A percentile compares a stretch with the other conserved stretches of the same genome.
These are phyloP conservation scores for Chrosomus eos DNA, from an alignment of 2,797 vertebrate genomes.

Conservation along the genomic window DNA sequence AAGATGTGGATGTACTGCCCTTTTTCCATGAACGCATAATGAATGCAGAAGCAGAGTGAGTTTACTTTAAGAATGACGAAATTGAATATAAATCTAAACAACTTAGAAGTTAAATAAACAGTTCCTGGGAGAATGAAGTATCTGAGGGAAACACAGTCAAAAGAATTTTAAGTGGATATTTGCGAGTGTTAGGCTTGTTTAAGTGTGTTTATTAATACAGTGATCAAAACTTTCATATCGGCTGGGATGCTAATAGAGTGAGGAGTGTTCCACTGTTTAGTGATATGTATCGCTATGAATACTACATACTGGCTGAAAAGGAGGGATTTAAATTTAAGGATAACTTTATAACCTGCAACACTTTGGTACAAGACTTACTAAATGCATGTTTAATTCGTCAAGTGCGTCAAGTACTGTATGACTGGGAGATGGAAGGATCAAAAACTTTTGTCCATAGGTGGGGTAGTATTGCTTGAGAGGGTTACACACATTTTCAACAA, in stretches of 20 bases:
- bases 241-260: too few species aligned
- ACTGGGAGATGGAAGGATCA: not conserved
- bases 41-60: conserved; percentile 28
- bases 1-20: not conserved
- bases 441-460: not conserved
- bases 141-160: conserved; percentile 14
- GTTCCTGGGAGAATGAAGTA: conserved; percentile 24
- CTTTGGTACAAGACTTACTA: not conserved
- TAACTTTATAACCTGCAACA: not conserved
- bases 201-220: conserved; percentile 29
- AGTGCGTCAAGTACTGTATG: not conserved
- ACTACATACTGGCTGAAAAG: not conserved
- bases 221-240: too few species aligned
- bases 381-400: not conserved
- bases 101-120: conserved; percentile 26
- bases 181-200: too few species aligned
- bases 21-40: conserved; percentile 18
- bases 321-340: too few species aligned
- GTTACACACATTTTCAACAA: too few species aligned
- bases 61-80: conserved; percentile 22
- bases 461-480: too few species aligned
- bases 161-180: too few species aligned
- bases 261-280: too few species aligned
- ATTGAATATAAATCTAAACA: conserved; percentile 33
- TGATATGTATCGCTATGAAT: too few species aligned